Conservation (phyloP, 2,888 invertebrate genomes). For the Seira ritae region DNA sequence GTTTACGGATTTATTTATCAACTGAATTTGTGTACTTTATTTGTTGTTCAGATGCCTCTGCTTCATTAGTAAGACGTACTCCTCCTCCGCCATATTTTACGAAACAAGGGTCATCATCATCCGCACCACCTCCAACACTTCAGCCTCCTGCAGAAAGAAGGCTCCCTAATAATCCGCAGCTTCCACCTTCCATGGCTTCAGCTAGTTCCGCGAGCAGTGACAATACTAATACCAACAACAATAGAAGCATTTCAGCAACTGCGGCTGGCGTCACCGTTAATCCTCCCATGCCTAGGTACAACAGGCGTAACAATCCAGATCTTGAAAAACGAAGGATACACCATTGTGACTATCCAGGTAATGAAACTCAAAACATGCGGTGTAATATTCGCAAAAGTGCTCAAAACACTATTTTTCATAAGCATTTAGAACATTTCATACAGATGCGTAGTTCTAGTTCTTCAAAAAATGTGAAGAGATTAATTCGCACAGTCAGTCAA, state of each 20-base stretch:
- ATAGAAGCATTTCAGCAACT: slow-evolving; percentile 48
- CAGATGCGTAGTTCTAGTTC: too few relatives aligned
- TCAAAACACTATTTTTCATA: too few relatives aligned
- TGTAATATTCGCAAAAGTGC: too few relatives aligned
- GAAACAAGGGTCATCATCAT: slow-evolving; percentile 42
- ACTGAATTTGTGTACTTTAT: too few relatives aligned
- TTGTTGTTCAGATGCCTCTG: slow-evolving; percentile 77
- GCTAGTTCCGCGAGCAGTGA: slow-evolving; percentile 74
- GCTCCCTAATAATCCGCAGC: slow-evolving; percentile 50
- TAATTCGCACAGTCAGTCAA: too few relatives aligned
- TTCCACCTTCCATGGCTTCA: slow-evolving; percentile 53
- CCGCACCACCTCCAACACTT: slow-evolving; percentile 75
- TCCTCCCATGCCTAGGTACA: slow-evolving; percentile 82
- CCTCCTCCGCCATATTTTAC: slow-evolving; percentile 86
- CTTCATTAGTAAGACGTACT: slow-evolving; percentile 81
- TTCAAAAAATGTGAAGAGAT: too few relatives aligned
- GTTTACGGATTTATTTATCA: too few relatives aligned
- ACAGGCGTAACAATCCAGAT: slow-evolving; percentile 96
- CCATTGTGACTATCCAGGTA: slow-evolving; percentile 96
- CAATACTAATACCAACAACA: slow-evolving; percentile 36
- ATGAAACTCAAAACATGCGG: too few relatives aligned
- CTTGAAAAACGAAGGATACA: slow-evolving; percentile 96
- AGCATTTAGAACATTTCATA: too few relatives aligned
- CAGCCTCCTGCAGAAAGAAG: slow-evolving; percentile 42
- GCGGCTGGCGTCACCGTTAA: slow-evolving; percentile 71